Percentiles rank a stretch among this genome's conserved stretches.
These are phyloP conservation scores for Ptychobarbus kaznakovi DNA, from an alignment of 2,797 vertebrate genomes.

Conservation along the genomic window DNA sequence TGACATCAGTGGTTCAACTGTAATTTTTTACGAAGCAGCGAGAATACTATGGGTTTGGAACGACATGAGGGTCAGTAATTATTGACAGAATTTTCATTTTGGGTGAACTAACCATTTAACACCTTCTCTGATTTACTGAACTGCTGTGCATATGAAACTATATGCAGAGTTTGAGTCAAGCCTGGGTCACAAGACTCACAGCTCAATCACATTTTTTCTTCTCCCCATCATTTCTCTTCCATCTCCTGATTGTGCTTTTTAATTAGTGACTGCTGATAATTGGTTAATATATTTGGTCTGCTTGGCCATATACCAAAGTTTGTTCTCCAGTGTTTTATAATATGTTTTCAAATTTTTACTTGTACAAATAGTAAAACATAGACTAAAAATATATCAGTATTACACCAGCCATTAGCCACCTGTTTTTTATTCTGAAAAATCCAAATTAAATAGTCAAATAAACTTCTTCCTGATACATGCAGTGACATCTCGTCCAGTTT, in stretches of 20 bases:
- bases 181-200: neutral
- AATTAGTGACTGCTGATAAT: neutral
- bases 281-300: neutral
- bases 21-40: too few species aligned
- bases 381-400: neutral
- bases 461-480: neutral
- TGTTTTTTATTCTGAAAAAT: neutral
- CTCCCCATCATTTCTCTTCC: neutral
- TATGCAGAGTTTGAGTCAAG: neutral
- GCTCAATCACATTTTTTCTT: neutral
- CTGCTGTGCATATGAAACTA: neutral
- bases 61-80: too few species aligned
- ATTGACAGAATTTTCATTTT: too few species aligned
- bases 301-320: neutral
- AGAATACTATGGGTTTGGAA: too few species aligned
- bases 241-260: neutral
- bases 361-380: neutral
- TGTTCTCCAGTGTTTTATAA: neutral
- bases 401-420: neutral
- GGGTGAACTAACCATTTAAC: too few species aligned
- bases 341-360: neutral
- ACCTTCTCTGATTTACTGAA: neutral
- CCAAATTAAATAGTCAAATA: neutral
- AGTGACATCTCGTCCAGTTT: neutral
- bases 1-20: too few species aligned